A percentile compares a stretch with the other conserved stretches of the same genome.
Conservation (phyloP, 2,113 vertebrate species). For the Capricornis sumatraensis region DNA sequence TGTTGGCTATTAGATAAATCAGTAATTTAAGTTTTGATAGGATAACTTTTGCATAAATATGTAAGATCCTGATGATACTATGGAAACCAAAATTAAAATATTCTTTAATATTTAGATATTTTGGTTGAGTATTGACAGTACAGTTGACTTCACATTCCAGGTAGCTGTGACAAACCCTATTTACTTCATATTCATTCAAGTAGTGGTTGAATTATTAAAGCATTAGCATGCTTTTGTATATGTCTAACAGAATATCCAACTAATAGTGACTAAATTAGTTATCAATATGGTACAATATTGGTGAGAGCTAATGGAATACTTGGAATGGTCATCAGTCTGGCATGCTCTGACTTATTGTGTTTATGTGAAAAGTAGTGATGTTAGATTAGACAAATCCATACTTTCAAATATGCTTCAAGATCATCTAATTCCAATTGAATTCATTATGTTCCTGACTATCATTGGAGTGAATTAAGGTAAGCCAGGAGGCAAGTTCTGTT, state of each 20-base stretch:
- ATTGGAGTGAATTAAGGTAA: not conserved
- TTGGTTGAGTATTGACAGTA: not conserved
- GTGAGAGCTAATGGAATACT: not conserved
- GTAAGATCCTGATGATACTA: not conserved
- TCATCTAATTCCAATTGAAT: not conserved
- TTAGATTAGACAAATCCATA: not conserved
- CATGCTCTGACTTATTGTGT: not conserved
- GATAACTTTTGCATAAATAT: not conserved
- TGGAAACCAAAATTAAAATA: not conserved
- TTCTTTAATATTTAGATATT: not conserved
- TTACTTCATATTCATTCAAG: not conserved
- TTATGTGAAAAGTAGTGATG: not conserved
- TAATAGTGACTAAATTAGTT: not conserved
- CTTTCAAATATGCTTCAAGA: constrained; percentile 4
- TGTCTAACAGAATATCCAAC: not conserved
- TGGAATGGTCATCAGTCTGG: not conserved
- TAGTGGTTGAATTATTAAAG: not conserved
- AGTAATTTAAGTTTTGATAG: not conserved
- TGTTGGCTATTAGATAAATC: not conserved
- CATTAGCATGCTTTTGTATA: not conserved
- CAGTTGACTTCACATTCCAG: not conserved
- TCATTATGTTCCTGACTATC: not conserved
- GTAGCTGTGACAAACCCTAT: not conserved
- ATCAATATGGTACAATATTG: not conserved
- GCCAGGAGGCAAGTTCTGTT: not conserved